phyloP scores from a whole-genome alignment of 2,888 invertebrate species.

The Chymomyza caudatula region DNA sequence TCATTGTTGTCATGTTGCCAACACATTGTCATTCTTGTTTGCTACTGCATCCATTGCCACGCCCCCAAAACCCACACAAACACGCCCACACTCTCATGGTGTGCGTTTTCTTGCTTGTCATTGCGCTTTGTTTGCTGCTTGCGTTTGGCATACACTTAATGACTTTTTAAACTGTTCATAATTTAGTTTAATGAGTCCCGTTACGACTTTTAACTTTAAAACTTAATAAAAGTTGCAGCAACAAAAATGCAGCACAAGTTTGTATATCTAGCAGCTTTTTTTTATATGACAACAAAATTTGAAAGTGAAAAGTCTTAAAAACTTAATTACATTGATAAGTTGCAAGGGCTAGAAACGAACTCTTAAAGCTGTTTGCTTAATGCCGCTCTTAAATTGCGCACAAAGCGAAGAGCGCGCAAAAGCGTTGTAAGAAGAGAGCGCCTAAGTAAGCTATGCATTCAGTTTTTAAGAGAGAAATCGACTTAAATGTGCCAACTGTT shows the following conservation, averaged over 20 bases:
- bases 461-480: neutral
- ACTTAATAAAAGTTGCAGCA: conserved; percentile 1
- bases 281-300: neutral
- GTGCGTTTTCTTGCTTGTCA: neutral
- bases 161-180: conserved; percentile 56
- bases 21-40: neutral
- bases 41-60: neutral
- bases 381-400: neutral
- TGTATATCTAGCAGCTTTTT: neutral
- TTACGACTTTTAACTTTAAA: conserved; percentile 17
- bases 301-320: neutral
- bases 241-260: neutral
- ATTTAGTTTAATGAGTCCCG: conserved; percentile 44
- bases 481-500: neutral
- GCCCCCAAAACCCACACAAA: neutral
- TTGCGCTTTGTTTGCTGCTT: conserved; percentile 10
- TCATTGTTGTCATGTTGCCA: neutral
- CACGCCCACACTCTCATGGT: neutral
- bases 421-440: too few species aligned
- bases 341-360: neutral
- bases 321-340: neutral
- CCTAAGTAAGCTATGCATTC: too few species aligned
- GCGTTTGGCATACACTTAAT: conserved; percentile 26
- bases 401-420: neutral
- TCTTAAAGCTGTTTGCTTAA: neutral